These are phyloP conservation scores for Lutra lutra DNA, from an alignment of 2,797 vertebrate species.

Conservation along the genomic window DNA sequence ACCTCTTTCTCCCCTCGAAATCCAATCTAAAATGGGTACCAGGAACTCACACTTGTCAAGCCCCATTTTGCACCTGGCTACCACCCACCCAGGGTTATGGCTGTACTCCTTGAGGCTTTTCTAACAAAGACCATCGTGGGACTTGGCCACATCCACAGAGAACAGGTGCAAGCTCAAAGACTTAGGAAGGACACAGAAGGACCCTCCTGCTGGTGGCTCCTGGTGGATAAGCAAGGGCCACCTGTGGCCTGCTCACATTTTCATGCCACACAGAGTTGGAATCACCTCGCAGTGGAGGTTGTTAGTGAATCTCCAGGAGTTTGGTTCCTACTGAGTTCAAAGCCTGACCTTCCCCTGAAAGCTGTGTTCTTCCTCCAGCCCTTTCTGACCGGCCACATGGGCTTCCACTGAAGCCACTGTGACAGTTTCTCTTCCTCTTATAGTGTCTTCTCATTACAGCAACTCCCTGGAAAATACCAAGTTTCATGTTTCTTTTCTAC, in stretches of 20 bases:
- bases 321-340: not conserved
- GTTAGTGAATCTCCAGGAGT: not conserved
- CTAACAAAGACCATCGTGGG: not conserved
- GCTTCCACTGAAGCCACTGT: not conserved
- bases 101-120: not conserved
- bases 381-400: not conserved
- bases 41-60: not conserved
- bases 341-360: not conserved
- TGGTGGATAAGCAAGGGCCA: not conserved
- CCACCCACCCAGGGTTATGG: not conserved
- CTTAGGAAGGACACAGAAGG: not conserved
- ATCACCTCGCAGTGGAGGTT: not conserved
- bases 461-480: constrained; percentile 18
- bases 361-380: not conserved
- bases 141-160: not conserved
- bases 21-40: not conserved
- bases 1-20: not conserved
- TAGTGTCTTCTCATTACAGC: not conserved
- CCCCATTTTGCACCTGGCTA: not conserved
- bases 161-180: not conserved
- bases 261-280: not conserved
- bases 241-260: not conserved
- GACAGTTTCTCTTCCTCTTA: not conserved
- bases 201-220: not conserved
- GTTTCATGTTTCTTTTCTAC: not conserved